phyloP scores from a whole-genome alignment of 2,113 vertebrate genomes.

The Prunella fulvescens region DNA sequence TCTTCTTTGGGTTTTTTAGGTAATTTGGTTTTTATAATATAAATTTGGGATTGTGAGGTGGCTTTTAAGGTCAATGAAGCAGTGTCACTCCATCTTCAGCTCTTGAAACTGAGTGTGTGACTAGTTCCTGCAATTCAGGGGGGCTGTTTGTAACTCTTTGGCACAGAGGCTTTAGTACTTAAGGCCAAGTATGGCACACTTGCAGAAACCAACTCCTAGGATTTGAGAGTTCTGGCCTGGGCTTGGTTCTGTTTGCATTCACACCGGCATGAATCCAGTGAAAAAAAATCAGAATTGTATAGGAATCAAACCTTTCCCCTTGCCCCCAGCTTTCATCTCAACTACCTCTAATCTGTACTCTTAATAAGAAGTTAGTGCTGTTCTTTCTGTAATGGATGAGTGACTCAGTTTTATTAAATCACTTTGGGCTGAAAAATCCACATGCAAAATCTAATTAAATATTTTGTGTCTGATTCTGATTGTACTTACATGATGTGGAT shows the following conservation, averaged over 20 bases:
- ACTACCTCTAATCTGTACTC: background rate
- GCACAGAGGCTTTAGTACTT: background rate
- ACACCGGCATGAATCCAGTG: background rate
- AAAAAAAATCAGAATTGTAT: background rate
- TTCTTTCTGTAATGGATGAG: background rate
- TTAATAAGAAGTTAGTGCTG: background rate
- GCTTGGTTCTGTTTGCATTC: background rate
- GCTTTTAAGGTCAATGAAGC: background rate
- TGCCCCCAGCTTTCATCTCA: background rate
- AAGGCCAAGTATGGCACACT: background rate
- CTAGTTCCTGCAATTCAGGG: background rate
- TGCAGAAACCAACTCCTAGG: background rate
- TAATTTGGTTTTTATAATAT: background rate
- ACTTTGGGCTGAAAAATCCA: slow-evolving; percentile 8
- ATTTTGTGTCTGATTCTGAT: slow-evolving; percentile 11
- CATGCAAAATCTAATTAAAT: background rate
- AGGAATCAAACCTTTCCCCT: background rate
- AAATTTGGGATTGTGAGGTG: background rate
- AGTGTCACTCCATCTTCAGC: background rate
- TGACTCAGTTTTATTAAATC: slow-evolving; percentile 7
- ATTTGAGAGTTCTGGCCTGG: background rate
- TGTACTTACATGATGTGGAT: background rate
- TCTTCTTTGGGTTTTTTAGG: background rate
- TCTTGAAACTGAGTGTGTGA: background rate
- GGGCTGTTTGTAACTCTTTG: background rate